These are phyloP conservation scores for Nemopilema nomurai DNA, from an alignment of 30 jellyfish, hydroid and myxozoan species.

Conservation along the genomic window DNA sequence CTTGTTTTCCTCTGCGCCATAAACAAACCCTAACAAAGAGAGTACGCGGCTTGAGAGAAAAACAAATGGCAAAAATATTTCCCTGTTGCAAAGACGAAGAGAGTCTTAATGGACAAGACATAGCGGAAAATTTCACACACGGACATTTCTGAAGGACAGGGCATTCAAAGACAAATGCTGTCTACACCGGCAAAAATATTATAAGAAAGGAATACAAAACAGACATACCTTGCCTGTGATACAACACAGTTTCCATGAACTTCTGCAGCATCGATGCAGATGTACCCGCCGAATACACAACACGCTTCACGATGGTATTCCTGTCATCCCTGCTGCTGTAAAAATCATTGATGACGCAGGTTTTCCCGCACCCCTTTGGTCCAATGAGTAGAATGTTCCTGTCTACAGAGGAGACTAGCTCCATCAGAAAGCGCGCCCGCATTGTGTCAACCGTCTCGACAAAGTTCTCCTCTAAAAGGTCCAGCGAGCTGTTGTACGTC, in stretches of 20 bases:
- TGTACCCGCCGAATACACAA: conserved; percentile 79
- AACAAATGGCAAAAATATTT: too few species aligned
- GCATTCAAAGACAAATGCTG: not conserved
- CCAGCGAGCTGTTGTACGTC: conserved; percentile 60
- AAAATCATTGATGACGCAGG: conserved; percentile 66
- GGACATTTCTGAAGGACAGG: too few species aligned
- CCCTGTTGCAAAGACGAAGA: too few species aligned
- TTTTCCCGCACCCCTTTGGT: conserved; percentile 79
- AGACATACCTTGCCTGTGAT: conserved; percentile 80
- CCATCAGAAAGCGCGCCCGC: conserved; percentile 80
- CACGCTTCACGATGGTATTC: conserved; percentile 45
- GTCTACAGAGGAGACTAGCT: conserved; percentile 61
- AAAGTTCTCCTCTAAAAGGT: conserved; percentile 66
- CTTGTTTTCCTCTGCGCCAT: conserved; percentile 84
- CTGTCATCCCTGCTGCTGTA: conserved; percentile 52
- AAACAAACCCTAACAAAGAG: conserved; percentile 87
- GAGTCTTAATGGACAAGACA: too few species aligned
- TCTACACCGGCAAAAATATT: not conserved
- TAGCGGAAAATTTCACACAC: too few species aligned
- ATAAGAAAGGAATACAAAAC: not conserved
- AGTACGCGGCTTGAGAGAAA: too few species aligned
- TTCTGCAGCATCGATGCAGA: conserved; percentile 69
- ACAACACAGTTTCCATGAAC: conserved; percentile 65
- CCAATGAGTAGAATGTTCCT: conserved; percentile 73
- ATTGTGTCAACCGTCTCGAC: conserved; percentile 79